A percentile compares a stretch with the other conserved stretches of the same genome.
These are phyloP conservation scores for Gonioctena quinquepunctata DNA, from an alignment of 1,140 invertebrate species.

Conservation along the genomic window DNA sequence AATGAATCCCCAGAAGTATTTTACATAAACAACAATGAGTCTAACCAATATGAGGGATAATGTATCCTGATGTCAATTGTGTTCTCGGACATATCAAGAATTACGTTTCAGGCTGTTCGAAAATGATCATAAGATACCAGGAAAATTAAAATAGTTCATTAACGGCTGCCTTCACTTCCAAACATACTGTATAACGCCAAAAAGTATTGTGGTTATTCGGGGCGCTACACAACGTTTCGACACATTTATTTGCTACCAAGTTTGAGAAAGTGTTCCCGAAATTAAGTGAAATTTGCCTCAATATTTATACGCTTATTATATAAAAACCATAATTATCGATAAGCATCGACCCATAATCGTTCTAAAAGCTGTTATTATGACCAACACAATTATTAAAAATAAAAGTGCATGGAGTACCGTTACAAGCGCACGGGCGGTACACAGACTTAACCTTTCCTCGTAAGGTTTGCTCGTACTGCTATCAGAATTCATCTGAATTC, in stretches of 20 bases:
- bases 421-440: slow-evolving; percentile 16
- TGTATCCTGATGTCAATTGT: too few species aligned
- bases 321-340: slow-evolving; percentile 32
- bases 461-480: background rate
- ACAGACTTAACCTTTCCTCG: background rate
- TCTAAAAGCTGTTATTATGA: slow-evolving; percentile 30
- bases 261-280: slow-evolving; percentile 6
- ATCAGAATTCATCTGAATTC: background rate
- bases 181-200: too few species aligned
- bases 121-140: too few species aligned
- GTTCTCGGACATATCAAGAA: background rate
- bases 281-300: slow-evolving; percentile 22
- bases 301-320: slow-evolving; percentile 28
- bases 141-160: too few species aligned
- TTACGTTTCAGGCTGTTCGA: too few species aligned
- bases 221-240: background rate
- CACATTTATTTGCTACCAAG: slow-evolving; percentile 3
- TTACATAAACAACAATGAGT: too few species aligned
- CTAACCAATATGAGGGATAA: too few species aligned
- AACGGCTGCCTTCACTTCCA: background rate
- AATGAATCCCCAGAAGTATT: too few species aligned
- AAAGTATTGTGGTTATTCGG: too few species aligned
- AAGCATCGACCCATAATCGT: slow-evolving; percentile 26
- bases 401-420: slow-evolving; percentile 22
- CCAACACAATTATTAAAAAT: slow-evolving; percentile 28